Conservation (phyloP, 2,797 vertebrate genomes). For the Melanotaenia nigrans region DNA sequence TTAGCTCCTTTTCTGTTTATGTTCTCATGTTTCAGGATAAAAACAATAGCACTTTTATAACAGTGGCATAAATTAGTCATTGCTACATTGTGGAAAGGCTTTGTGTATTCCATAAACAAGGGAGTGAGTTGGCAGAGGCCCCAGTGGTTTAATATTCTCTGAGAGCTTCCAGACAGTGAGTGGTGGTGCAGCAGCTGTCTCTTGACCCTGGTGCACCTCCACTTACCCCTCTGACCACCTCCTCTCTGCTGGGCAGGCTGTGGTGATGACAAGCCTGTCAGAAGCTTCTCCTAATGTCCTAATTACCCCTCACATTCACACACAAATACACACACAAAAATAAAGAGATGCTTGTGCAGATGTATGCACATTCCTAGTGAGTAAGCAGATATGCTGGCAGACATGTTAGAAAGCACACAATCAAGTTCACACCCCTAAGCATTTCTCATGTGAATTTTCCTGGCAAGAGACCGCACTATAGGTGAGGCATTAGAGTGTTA, state of each 20-base stretch:
- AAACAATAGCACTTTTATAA: slow-evolving; percentile 50
- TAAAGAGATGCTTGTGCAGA: slow-evolving; percentile 19
- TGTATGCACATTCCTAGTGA: slow-evolving; percentile 49
- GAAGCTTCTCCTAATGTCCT: slow-evolving; percentile 83
- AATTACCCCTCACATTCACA: slow-evolving; percentile 73
- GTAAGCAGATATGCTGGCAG: slow-evolving; percentile 62
- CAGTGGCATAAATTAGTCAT: slow-evolving; percentile 61
- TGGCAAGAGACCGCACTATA: slow-evolving; percentile 44
- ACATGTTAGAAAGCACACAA: slow-evolving; percentile 29
- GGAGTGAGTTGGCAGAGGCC: slow-evolving; percentile 68
- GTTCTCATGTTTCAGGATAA: slow-evolving; percentile 56
- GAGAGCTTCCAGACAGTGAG: slow-evolving; percentile 82
- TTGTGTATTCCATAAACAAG: slow-evolving; percentile 67
- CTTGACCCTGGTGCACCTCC: slow-evolving; percentile 73
- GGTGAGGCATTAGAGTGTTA: slow-evolving; percentile 50
- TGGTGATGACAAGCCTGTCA: slow-evolving; percentile 84
- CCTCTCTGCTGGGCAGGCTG: slow-evolving; percentile 76
- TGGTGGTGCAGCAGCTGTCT: slow-evolving; percentile 81
- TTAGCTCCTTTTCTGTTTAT: slow-evolving; percentile 57
- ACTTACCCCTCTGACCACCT: slow-evolving; percentile 79
- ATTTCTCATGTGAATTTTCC: slow-evolving; percentile 51
- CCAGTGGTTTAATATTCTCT: slow-evolving; percentile 78
- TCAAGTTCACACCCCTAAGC: slow-evolving; percentile 24
- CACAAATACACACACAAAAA: slow-evolving; percentile 5
- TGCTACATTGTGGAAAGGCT: slow-evolving; percentile 50